Conservation (phyloP, 2,888 invertebrate genomes). For the Spilarctia lutea region DNA sequence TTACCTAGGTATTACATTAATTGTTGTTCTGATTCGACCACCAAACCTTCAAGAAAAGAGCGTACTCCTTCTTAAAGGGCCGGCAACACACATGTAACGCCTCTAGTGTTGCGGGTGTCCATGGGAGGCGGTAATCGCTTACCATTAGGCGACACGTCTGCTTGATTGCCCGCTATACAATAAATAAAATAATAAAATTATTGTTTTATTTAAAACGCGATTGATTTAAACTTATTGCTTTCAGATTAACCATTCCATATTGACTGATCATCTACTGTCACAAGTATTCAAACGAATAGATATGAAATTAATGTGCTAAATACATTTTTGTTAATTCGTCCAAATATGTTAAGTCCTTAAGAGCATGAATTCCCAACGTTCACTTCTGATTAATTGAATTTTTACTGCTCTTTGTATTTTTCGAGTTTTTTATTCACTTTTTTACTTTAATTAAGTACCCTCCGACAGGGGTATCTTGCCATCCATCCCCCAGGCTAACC, state of each 20-base stretch:
- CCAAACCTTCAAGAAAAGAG: too few relatives aligned
- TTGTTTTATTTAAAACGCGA: too few relatives aligned
- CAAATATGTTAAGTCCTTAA: slow-evolving; percentile 12
- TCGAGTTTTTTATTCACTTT: slow-evolving; percentile 30
- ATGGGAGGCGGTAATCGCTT: too few relatives aligned
- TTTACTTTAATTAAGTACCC: slow-evolving; percentile 41
- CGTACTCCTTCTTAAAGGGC: too few relatives aligned
- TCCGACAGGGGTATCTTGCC: slow-evolving; percentile 34
- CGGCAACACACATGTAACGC: too few relatives aligned
- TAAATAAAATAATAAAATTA: too few relatives aligned
- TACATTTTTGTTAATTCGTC: neutral
- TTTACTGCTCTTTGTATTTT: slow-evolving; percentile 47
- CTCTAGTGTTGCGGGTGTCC: too few relatives aligned
- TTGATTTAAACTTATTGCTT: too few relatives aligned
- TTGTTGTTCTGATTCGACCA: too few relatives aligned
- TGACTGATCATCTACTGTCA: neutral
- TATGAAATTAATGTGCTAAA: neutral
- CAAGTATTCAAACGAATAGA: neutral
- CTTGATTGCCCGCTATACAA: too few relatives aligned
- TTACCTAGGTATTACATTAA: too few relatives aligned
- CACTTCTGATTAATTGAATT: slow-evolving; percentile 49
- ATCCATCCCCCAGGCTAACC: slow-evolving; percentile 13
- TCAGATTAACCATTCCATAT: neutral
- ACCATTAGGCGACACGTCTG: too few relatives aligned
- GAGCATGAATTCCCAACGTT: slow-evolving; percentile 27